phyloP scores from a whole-genome alignment of 2,797 vertebrate species.

The Anguilla obscura region DNA sequence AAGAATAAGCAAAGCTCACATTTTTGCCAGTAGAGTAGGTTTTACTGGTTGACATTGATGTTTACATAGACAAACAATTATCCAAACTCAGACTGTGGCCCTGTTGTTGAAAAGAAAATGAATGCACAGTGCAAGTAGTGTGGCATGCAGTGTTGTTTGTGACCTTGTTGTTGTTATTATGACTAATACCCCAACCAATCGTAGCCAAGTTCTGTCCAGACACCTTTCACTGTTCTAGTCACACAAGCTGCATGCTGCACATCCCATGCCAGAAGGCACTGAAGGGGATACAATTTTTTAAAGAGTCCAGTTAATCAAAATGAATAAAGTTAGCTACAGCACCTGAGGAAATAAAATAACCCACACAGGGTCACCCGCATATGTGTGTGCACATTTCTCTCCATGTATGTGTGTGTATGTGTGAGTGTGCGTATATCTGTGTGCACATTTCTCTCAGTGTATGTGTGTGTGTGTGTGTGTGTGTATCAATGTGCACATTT shows the following conservation, averaged over 20 bases:
- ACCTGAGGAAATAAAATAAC: not conserved
- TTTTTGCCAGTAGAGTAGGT: no score
- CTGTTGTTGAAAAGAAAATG: not conserved
- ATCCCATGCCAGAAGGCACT: constrained; percentile 2
- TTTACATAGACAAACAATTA: not conserved
- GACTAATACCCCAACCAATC: constrained; percentile 31
- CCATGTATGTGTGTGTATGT: no score
- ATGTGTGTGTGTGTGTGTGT: no score
- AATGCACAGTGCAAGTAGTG: not conserved
- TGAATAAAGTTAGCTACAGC: not conserved
- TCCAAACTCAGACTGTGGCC: not conserved
- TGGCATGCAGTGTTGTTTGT: constrained; percentile 17
- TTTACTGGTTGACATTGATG: no score
- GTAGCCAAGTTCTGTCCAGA: constrained; percentile 4
- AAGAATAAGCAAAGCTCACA: not conserved
- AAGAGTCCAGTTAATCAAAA: not conserved
- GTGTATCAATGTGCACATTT: not conserved
- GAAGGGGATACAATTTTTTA: constrained; percentile 7
- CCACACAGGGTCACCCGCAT: not conserved
- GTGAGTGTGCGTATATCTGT: no score
- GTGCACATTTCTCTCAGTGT: no score
- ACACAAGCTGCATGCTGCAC: not conserved
- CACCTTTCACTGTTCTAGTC: not conserved
- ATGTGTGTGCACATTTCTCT: no score
- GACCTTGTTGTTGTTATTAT: constrained; percentile 22